Conservation (phyloP, 2,888 invertebrate species). For the Leptopilina myrica region DNA sequence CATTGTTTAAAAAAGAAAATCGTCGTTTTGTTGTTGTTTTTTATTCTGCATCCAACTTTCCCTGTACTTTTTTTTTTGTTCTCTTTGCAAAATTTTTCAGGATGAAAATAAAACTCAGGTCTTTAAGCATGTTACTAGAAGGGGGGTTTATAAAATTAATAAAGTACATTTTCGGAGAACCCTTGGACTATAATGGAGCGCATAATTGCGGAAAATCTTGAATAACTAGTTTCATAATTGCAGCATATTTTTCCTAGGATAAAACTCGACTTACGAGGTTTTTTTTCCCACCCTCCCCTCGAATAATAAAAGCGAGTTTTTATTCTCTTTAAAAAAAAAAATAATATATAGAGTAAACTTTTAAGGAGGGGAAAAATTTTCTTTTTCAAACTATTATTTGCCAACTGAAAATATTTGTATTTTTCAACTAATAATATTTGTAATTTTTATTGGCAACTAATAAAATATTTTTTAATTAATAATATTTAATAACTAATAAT, state of each 20-base stretch:
- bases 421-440: too few relatives aligned
- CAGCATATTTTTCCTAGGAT: constrained; percentile 36
- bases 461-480: too few relatives aligned
- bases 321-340: background rate
- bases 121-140: constrained; percentile 20
- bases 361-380: too few relatives aligned
- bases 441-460: too few relatives aligned
- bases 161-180: constrained; percentile 28
- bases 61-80: too few relatives aligned
- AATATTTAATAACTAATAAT: too few relatives aligned
- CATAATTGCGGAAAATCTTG: constrained; percentile 40
- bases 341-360: background rate
- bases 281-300: background rate
- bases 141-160: constrained; percentile 34
- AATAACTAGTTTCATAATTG: constrained; percentile 37
- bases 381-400: too few relatives aligned
- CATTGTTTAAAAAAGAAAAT: constrained; percentile 5
- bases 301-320: constrained; percentile 24
- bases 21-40: background rate
- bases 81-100: constrained; percentile 15
- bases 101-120: constrained; percentile 26
- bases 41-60: background rate
- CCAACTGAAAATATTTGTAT: too few relatives aligned
- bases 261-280: constrained; percentile 29
- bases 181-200: constrained; percentile 25